Percentiles rank a stretch among this genome's conserved stretches.
Conservation (phyloP, 2,888 invertebrate genomes). For the Caenorhabditis auriculariae region DNA sequence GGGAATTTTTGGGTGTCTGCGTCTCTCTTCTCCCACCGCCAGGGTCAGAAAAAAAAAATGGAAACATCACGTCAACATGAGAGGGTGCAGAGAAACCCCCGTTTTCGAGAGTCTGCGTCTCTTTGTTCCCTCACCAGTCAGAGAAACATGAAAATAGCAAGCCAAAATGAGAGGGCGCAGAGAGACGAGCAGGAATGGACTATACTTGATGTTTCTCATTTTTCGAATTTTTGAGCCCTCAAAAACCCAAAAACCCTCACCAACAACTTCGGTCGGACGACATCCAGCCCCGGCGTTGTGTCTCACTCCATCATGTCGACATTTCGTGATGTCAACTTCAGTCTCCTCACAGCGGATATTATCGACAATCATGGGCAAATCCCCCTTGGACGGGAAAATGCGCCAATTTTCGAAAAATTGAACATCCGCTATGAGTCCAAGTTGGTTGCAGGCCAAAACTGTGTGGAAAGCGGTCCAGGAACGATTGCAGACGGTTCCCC, state of each 20-base stretch:
- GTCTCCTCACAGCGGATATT: conserved; percentile 84
- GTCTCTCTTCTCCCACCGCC: too few relatives aligned
- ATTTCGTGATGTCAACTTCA: conserved; percentile 78
- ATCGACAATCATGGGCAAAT: conserved; percentile 67
- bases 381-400: conserved; percentile 51
- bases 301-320: conserved; percentile 72
- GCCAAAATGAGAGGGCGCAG: too few relatives aligned
- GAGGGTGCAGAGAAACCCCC: too few relatives aligned
- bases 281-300: conserved; percentile 71
- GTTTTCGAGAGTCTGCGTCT: too few relatives aligned
- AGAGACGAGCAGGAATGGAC: neutral
- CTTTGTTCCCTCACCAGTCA: too few relatives aligned
- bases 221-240: neutral
- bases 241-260: conserved; percentile 45
- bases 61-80: too few relatives aligned
- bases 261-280: conserved; percentile 66
- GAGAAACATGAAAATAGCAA: too few relatives aligned
- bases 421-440: conserved; percentile 88
- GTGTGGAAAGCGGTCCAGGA: conserved; percentile 90
- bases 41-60: too few relatives aligned
- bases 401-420: conserved; percentile 73
- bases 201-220: neutral
- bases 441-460: conserved; percentile 88
- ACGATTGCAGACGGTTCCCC: conserved; percentile 97
- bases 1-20: too few relatives aligned